A percentile compares a stretch with the other conserved stretches of the same genome.
These are phyloP conservation scores for Eilema caniola DNA, from an alignment of 2,888 invertebrate species.

Conservation along the genomic window DNA sequence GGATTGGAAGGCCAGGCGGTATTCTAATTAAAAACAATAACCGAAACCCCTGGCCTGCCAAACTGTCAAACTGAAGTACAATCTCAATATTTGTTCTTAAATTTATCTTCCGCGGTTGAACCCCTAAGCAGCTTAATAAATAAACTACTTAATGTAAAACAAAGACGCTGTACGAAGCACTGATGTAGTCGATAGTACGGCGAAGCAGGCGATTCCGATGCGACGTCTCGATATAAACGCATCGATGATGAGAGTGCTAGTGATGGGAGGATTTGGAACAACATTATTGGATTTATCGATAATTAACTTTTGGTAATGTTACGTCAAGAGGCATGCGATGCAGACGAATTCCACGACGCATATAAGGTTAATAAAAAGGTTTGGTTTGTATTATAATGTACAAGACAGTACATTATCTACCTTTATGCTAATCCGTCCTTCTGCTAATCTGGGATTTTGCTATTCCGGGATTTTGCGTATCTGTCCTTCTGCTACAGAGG, in stretches of 20 bases:
- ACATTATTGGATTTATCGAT: constrained; percentile 27
- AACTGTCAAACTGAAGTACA: neutral
- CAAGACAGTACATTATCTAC: too few relatives aligned
- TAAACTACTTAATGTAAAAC: constrained; percentile 38
- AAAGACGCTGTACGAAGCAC: constrained; percentile 38
- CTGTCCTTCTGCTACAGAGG: too few relatives aligned
- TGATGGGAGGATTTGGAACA: constrained; percentile 21
- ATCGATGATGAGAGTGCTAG: constrained; percentile 55
- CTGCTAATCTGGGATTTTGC: too few relatives aligned
- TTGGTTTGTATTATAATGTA: too few relatives aligned
- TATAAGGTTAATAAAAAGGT: too few relatives aligned
- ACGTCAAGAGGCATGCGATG: too few relatives aligned
- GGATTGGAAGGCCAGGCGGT: too few relatives aligned
- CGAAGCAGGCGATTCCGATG: constrained; percentile 63
- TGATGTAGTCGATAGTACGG: constrained; percentile 41
- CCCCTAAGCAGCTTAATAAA: constrained; percentile 29
- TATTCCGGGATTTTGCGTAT: too few relatives aligned
- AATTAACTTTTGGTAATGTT: too few relatives aligned
- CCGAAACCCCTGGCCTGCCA: neutral
- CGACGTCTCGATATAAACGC: constrained; percentile 50
- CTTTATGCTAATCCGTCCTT: too few relatives aligned
- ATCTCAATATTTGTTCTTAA: too few relatives aligned
- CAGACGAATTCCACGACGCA: too few relatives aligned
- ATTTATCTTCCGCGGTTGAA: neutral
- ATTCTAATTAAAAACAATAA: neutral